Evolutionary conservation across 2,797 vertebrate species (phyloP).

Genomic region (Argentina silus): DNA sequence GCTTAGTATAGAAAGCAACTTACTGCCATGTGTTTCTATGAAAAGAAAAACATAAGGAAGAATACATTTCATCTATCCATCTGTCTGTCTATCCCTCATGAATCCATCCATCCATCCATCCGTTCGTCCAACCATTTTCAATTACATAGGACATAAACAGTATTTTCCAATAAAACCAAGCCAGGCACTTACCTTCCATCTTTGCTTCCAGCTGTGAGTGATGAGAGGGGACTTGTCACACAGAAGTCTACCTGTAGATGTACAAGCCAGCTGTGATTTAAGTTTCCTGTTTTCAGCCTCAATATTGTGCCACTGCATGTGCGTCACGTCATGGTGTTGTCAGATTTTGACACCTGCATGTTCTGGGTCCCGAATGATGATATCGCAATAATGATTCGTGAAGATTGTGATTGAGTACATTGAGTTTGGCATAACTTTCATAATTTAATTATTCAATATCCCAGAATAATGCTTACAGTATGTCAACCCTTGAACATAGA

Average conservation of each 20-base stretch:
- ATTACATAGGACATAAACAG: neutral
- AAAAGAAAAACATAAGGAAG: no score
- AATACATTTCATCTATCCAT: neutral
- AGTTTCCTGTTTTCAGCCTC: conserved; percentile 37
- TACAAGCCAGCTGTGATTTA: neutral
- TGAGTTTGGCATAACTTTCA: neutral
- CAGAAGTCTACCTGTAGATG: neutral
- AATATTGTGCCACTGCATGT: neutral
- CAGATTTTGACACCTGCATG: neutral
- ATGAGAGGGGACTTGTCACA: neutral
- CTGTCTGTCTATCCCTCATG: neutral
- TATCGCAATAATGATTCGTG: no score
- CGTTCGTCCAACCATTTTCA: neutral
- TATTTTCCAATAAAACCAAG: neutral
- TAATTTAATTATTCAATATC: neutral
- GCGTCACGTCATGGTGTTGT: neutral
- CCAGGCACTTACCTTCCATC: conserved; percentile 44
- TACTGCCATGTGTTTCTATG: no score
- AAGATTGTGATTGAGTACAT: no score
- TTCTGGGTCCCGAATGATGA: neutral
- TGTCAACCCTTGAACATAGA: neutral
- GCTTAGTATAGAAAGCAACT: no score
- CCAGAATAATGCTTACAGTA: no score
- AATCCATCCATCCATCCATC: neutral
- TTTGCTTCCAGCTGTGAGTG: neutral